phyloP scores from a whole-genome alignment of 1,140 invertebrate genomes.

The Chymomyza costata region DNA sequence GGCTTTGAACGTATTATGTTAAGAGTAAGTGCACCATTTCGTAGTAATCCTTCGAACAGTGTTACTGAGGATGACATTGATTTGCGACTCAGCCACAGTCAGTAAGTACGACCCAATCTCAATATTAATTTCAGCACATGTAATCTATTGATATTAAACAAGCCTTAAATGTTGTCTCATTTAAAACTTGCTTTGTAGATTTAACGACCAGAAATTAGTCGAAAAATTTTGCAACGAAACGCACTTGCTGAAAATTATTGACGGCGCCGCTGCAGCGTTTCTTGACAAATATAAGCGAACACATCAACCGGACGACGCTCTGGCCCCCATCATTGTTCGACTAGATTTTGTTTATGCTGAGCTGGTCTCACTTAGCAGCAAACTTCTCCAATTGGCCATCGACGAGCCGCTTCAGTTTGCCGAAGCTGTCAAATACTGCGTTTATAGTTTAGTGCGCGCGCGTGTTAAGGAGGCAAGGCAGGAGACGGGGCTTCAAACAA shows the following conservation, averaged over 20 bases:
- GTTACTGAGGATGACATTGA: background rate
- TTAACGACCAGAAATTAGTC: slow-evolving; percentile 51
- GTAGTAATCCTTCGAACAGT: too few species aligned
- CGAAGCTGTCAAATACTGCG: slow-evolving; percentile 51
- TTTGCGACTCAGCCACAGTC: slow-evolving; percentile 22
- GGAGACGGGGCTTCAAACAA: slow-evolving; percentile 23
- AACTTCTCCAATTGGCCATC: slow-evolving; percentile 37
- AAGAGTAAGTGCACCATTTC: too few species aligned
- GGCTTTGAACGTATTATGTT: too few species aligned
- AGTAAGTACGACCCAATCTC: slow-evolving; percentile 51
- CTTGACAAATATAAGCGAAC: slow-evolving; percentile 26
- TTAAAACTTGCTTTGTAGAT: too few species aligned
- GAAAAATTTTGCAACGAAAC: slow-evolving; percentile 43
- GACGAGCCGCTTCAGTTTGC: slow-evolving; percentile 60
- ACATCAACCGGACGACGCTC: slow-evolving; percentile 43
- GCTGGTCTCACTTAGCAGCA: slow-evolving; percentile 21
- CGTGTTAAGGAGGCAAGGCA: slow-evolving; percentile 14
- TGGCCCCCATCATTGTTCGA: slow-evolving; percentile 46
- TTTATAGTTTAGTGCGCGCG: slow-evolving; percentile 45
- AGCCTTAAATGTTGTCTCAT: too few species aligned
- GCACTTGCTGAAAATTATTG: slow-evolving; percentile 47
- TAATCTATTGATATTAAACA: too few species aligned
- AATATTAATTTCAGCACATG: too few species aligned
- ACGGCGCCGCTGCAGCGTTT: slow-evolving; percentile 35
- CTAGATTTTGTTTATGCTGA: slow-evolving; percentile 48